Base-by-base conservation (phyloP, 1,140 invertebrate genomes). In the Macrobrachium nipponense region DNA sequence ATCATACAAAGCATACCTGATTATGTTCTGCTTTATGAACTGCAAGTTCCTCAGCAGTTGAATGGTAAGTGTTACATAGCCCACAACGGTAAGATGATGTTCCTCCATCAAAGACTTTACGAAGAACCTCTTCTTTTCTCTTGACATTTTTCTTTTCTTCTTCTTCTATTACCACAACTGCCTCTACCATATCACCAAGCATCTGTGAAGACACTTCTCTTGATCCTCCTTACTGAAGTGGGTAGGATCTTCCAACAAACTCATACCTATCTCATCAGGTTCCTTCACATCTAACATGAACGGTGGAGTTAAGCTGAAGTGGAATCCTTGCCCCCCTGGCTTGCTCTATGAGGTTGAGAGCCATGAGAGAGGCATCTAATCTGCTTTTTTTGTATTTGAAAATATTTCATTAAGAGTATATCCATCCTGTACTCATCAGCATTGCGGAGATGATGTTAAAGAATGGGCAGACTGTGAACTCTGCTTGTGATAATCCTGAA, bases 21-120 rank as follows among this genome's bases (percentile, higher is more conserved):
- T 72, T 75, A 70, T 86, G 84, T 43, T 64, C 68, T 27, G 77
- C 77, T 80, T 86, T 86, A 51, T 86, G 84, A 14, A 58, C 43
- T 44, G 84, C 78, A 27, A 86, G 77, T 11, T 72, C 84, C 14
- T 80, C 76, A 7, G 68, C 58, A n/a, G 84, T 72, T 17, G 76
- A 66, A 58, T 80, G 62, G 23, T 86, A 86, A 7, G 68, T 80
- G 27, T 86, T 86, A 59, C 84, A 86, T n/a, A 86, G 62, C 6
- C 84, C 84, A 75, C 84, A 86, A n/a, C 84, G 84, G 59, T 80
- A 60, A 58, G 72, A n/a, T 23, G 77, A 36, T 44, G 84, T 62
- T 27, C 76, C 66, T 17, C 59, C 66, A 12, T 59, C 64, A 12
- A 58, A 73, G 60, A 73, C 64, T 60, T 80, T 72, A n/a, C 73